Base-by-base conservation (phyloP, 1,140 invertebrate genomes). In the Bombus huntii region DNA sequence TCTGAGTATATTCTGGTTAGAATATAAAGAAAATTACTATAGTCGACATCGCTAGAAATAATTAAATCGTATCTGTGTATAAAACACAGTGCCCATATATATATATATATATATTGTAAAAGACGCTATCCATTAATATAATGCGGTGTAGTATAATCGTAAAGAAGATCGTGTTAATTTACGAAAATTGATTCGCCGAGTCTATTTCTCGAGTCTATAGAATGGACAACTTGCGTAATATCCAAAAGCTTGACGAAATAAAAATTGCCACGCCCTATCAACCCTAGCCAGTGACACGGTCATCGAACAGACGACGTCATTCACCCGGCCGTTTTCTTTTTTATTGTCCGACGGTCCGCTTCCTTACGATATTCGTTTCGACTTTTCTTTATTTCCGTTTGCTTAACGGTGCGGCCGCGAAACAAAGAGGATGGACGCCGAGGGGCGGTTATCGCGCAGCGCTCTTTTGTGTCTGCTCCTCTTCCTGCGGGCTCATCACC, bases 361-460 rank as follows among this genome's bases (percentile, higher is more conserved):
- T 83, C 81, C 57, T 84, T 68, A 79, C 85, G 85, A 80, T 82
- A 85, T 66, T 87, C 85, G 75, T 87, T 74, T 82, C 57, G 86
- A 68, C 70, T 82, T 85, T 78, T 77, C 79, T 90, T 85, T 90
- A 71, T 76, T 89, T 75, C 73, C 81, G 74, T 88, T 81, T 82
- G 82, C 70, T 37, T 73, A 53, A 62, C 76, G 78, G 85, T 74
- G 79, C 65, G 80, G 73, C 83, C 82, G 25, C 78, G 71, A 82
- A 86, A 87, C 86, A 87, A 87, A 87, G 53, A 79, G 66, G 25
- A 73, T 66, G 72, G 59, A 85, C 65, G 84, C 78, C 78, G 34
- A 53, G 62, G 68, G 84, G 86, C 83, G 62, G 57, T 57, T 66
- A 66, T 18, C 76, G 65, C 47, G 83, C 65, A 59, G 39, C 28